Conservation (phyloP, 2,797 vertebrate genomes). For the Mycteria americana region DNA sequence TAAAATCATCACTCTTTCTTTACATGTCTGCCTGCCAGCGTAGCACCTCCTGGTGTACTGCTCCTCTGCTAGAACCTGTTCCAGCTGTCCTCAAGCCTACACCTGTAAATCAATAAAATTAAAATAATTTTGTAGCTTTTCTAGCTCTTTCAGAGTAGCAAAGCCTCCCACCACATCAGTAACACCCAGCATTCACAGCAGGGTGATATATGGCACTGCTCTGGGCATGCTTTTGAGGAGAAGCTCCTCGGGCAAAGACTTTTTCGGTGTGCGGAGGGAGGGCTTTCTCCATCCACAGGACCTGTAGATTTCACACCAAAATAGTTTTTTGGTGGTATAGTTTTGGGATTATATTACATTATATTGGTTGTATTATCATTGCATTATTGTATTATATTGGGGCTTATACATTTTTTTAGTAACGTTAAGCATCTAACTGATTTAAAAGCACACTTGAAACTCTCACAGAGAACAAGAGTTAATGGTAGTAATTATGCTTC, state of each 20-base stretch:
- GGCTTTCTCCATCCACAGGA: not conserved
- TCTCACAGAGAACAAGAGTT: not conserved
- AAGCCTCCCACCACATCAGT: not conserved
- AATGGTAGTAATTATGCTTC: not conserved
- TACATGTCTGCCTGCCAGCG: not conserved
- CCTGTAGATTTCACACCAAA: not conserved
- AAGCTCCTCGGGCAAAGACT: not conserved
- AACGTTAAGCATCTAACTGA: not conserved
- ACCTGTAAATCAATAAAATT: not conserved
- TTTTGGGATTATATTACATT: not conserved
- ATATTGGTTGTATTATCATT: not conserved
- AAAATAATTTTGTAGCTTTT: not conserved
- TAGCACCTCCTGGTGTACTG: not conserved
- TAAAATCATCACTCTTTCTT: not conserved
- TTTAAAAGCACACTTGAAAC: not conserved
- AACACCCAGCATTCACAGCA: not conserved
- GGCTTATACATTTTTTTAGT: not conserved
- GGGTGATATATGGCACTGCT: accelerated
- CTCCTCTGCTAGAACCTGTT: not conserved
- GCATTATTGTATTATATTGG: not conserved
- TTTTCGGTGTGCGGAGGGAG: not conserved
- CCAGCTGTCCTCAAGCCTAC: not conserved
- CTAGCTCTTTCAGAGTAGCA: not conserved
- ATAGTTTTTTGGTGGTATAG: not conserved
- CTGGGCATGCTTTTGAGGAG: not conserved